phyloP scores from a whole-genome alignment of 2,888 invertebrate species.

The Rotaria sp. region DNA sequence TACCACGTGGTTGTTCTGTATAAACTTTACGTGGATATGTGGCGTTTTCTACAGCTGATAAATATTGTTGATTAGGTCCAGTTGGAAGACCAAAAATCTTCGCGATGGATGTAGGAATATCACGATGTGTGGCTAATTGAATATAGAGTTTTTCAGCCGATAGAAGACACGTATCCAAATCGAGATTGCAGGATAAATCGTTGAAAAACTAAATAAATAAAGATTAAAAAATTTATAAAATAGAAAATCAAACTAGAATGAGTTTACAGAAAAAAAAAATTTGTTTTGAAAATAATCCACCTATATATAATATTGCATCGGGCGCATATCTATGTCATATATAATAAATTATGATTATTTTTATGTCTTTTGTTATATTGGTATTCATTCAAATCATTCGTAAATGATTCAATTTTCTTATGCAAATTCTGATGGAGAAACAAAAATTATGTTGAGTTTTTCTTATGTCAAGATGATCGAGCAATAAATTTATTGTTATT shows the following conservation, averaged over 20 bases:
- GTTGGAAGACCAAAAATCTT: neutral
- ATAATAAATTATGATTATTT: too few species aligned
- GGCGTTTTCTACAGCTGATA: too few species aligned
- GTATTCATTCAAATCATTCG: too few species aligned
- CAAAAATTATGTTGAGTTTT: too few species aligned
- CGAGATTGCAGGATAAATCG: neutral
- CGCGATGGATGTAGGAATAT: neutral
- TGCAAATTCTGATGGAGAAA: too few species aligned
- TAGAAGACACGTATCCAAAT: neutral
- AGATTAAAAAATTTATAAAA: neutral
- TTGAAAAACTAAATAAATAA: neutral
- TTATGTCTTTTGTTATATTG: too few species aligned
- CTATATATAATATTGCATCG: too few species aligned
- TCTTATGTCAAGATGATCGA: too few species aligned
- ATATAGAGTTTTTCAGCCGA: neutral
- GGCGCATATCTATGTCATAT: too few species aligned
- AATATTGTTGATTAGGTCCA: neutral
- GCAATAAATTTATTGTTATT: too few species aligned
- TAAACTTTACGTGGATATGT: neutral
- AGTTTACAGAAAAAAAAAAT: neutral
- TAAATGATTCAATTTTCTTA: too few species aligned
- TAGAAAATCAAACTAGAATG: neutral
- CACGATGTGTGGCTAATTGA: slow-evolving; percentile 2
- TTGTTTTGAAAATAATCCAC: neutral
- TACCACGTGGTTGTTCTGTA: slow-evolving; percentile 7